Evolutionary conservation across 1,140 invertebrate species (phyloP), one percentile per base, ranked within the genome.

Genomic region (Leptinotarsa defecta): DNA sequence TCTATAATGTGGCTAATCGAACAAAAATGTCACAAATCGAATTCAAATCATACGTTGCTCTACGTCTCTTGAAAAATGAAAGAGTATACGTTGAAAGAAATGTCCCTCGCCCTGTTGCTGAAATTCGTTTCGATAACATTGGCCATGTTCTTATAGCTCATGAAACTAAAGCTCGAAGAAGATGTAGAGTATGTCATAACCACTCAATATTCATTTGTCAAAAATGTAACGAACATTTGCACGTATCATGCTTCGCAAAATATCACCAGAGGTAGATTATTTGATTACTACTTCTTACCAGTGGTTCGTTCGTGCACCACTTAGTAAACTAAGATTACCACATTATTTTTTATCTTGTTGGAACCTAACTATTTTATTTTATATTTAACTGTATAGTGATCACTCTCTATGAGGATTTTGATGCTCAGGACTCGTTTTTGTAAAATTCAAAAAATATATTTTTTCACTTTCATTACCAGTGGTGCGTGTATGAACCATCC

Each of bases 1-100:
- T 80, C 48, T 77, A 80, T 68, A 75, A 73, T 48, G 49, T 74
- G 20, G 73, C 75, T 48, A 77, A 80, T 68, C 48, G 75, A 70
- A 34, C 48, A 34, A 79, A 80, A 22, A 79, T 80, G 43, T 73
- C 75, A 4, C 79, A 79, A 74, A 74, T 77, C 63, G 43, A 78
- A 67, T n/a, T 49, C n/a, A 79, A 80, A 48, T 65, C 77, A 65
- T 79, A 73, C 52, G 49, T 80, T 62, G 75, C 68, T 48, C 15
- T 73, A 62, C 20, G 70, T 62, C 70, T 78, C 65, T 62, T 78
- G 27, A 76, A 78, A 74, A 52, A 15, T 65, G 63, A 65, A 27
- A 65, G 63, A 61, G 57, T 61, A 20, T 61, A 61, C 57, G 57
- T 61, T n/a, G 63, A n/a, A 65, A 65, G 63, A 65, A 65, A 68